Percentiles rank a stretch among this genome's conserved stretches.
phyloP scores from a whole-genome alignment of 2,888 invertebrate genomes.

The Dolichopus griseipennis region DNA sequence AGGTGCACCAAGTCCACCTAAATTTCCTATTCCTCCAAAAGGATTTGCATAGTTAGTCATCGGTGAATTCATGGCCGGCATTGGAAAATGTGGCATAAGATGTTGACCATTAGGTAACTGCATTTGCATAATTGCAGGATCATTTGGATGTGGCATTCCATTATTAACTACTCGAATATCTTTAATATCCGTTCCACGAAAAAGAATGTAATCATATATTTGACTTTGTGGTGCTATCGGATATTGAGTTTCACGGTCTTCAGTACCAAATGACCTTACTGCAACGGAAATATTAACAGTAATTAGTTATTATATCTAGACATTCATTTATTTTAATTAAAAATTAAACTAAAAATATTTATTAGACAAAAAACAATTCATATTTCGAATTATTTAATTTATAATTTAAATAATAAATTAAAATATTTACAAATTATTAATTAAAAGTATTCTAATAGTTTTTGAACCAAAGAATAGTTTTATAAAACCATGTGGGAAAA shows the following conservation, averaged over 20 bases:
- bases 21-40: slow-evolving; percentile 39
- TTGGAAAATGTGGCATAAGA: slow-evolving; percentile 59
- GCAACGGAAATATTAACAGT: slow-evolving; percentile 34
- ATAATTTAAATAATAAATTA: too few relatives aligned
- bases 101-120: slow-evolving; percentile 62
- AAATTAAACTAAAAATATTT: too few relatives aligned
- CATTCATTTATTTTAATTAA: not conserved
- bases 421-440: too few relatives aligned
- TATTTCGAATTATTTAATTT: too few relatives aligned
- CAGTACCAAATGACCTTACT: slow-evolving; percentile 99
- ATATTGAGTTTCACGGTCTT: slow-evolving; percentile 90
- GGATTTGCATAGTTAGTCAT: slow-evolving; percentile 42
- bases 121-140: slow-evolving; percentile 95
- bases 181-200: slow-evolving; percentile 97
- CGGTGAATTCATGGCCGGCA: slow-evolving; percentile 56
- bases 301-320: slow-evolving; percentile 29
- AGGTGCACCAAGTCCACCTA: slow-evolving; percentile 43
- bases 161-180: slow-evolving; percentile 93
- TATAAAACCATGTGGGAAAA: not conserved
- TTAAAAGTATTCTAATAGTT: too few relatives aligned
- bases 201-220: slow-evolving; percentile 97
- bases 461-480: too few relatives aligned
- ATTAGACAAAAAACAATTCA: too few relatives aligned
- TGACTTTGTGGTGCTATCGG: slow-evolving; percentile 95
- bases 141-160: slow-evolving; percentile 78